phyloP scores from a whole-genome alignment of 2,113 vertebrate species.

The Hassar affinis region DNA sequence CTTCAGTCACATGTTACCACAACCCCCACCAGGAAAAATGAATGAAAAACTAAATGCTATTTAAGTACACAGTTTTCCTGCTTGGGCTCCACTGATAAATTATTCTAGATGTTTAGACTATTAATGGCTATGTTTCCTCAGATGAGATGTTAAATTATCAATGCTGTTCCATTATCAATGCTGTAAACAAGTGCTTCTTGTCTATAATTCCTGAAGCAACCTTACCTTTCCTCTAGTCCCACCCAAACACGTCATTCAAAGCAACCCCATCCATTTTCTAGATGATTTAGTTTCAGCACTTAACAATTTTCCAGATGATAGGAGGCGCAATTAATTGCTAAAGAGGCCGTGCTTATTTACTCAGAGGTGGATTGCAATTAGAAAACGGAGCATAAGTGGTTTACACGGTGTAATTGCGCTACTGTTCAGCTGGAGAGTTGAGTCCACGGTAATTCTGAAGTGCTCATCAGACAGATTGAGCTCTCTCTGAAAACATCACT shows the following conservation, averaged over 20 bases:
- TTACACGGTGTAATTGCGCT: conserved; percentile 67
- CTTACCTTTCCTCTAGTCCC: not conserved
- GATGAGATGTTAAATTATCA: not conserved
- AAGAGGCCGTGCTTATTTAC: conserved; percentile 70
- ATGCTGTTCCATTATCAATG: not conserved
- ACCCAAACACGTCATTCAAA: not conserved
- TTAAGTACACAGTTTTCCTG: not conserved
- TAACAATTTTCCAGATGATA: conserved; percentile 1
- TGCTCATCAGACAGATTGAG: conserved; percentile 60
- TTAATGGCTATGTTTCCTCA: not conserved
- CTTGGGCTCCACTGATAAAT: not conserved
- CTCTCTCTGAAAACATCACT: conserved; percentile 60
- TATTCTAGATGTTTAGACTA: not conserved
- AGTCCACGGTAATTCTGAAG: conserved; percentile 65
- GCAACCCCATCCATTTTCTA: not conserved
- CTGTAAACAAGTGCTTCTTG: not conserved
- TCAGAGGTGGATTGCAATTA: conserved; percentile 67
- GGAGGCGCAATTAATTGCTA: conserved; percentile 23
- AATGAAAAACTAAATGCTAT: not conserved
- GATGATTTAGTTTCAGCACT: conserved; percentile 3
- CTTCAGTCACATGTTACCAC: not conserved
- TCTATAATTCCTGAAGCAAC: not conserved
- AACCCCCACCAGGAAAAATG: not conserved
- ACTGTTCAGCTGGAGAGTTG: conserved; percentile 55
- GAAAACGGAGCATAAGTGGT: conserved; percentile 67